Conservation (phyloP, 2,113 vertebrate species). For the Lonchura striata region DNA sequence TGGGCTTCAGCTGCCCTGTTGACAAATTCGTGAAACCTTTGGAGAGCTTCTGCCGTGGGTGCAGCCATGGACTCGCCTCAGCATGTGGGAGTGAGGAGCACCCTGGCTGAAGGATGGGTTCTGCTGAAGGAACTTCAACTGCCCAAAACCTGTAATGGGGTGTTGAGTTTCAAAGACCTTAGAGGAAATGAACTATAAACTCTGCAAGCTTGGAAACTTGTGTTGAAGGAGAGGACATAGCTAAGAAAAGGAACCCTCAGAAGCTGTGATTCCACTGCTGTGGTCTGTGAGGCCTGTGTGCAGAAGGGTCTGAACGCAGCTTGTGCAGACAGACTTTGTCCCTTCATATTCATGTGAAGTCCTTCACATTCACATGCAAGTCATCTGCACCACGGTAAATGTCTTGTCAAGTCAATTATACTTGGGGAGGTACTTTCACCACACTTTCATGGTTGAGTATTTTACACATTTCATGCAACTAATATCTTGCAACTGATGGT, state of each 20-base stretch:
- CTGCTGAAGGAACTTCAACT: neutral
- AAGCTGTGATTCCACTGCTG: neutral
- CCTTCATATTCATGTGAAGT: neutral
- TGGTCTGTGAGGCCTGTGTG: neutral
- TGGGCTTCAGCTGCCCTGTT: neutral
- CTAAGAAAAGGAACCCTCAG: neutral
- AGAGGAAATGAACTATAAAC: neutral
- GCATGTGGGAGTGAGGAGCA: neutral
- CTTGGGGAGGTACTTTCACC: neutral
- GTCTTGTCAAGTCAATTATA: neutral
- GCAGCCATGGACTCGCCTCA: rapidly evolving
- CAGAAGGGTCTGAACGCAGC: neutral
- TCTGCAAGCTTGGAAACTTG: neutral
- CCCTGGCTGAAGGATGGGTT: neutral
- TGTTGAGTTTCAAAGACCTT: neutral
- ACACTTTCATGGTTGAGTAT: neutral
- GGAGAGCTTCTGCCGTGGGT: neutral
- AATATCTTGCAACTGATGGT: neutral
- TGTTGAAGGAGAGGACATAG: neutral
- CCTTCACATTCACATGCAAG: neutral
- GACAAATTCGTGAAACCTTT: rapidly evolving
- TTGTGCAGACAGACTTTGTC: neutral
- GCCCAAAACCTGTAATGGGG: rapidly evolving
- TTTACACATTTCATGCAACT: neutral
- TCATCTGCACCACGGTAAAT: neutral